phyloP scores from a whole-genome alignment of 1,140 invertebrate genomes.

The Bombus difficillimus region DNA sequence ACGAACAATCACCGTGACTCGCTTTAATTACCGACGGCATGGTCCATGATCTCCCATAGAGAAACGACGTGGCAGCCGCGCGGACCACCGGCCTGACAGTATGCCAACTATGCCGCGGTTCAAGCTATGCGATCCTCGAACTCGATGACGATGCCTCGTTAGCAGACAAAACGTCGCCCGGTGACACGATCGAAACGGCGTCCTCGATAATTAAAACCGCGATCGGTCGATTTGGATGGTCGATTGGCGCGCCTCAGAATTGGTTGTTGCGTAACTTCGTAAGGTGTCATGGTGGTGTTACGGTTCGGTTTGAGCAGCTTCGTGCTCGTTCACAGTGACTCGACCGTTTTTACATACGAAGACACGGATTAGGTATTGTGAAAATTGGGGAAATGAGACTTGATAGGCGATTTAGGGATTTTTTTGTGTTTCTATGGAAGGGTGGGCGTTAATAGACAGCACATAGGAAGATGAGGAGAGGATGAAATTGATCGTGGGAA shows the following conservation, averaged over 20 bases:
- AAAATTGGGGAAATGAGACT: background rate
- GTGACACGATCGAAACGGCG: background rate
- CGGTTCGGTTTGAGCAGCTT: background rate
- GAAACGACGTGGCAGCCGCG: constrained; percentile 23
- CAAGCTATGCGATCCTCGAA: constrained; percentile 24
- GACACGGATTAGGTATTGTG: background rate
- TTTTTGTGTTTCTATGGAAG: background rate
- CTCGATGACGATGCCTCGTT: constrained; percentile 63
- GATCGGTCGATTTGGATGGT: background rate
- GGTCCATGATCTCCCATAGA: constrained; percentile 47
- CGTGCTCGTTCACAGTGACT: background rate
- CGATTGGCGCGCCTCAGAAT: background rate
- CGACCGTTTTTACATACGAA: background rate
- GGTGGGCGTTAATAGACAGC: background rate
- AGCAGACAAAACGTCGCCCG: constrained; percentile 44
- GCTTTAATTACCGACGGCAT: constrained; percentile 70
- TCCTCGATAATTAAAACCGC: constrained; percentile 64
- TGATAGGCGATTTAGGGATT: background rate
- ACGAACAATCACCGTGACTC: constrained; percentile 73
- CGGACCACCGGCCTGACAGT: constrained; percentile 68
- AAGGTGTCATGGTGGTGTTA: constrained; percentile 33
- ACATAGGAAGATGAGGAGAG: background rate
- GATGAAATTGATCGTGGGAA: background rate
- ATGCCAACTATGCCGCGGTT: constrained; percentile 60
- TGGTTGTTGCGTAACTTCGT: background rate